A percentile compares a stretch with the other conserved stretches of the same genome.
These are phyloP conservation scores for Lomographa bimaculata DNA, from an alignment of 2,888 invertebrate species.

Conservation along the genomic window DNA sequence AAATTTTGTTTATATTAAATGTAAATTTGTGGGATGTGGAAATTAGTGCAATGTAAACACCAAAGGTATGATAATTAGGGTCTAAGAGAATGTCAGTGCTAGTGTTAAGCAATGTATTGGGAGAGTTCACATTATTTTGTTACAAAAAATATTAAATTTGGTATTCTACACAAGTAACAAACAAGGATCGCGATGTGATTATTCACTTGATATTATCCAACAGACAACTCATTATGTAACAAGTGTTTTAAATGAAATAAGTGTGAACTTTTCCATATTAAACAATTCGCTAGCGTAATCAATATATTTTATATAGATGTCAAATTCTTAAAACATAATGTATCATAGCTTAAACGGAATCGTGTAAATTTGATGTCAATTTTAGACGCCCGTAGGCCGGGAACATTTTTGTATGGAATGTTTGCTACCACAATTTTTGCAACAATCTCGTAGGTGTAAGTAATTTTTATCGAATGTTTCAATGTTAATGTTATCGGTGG, in stretches of 20 bases:
- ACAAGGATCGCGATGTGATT: too few relatives aligned
- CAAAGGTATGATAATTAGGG: slow-evolving; percentile 60
- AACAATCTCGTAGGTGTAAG: slow-evolving; percentile 56
- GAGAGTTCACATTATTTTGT: slow-evolving; percentile 28
- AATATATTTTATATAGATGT: slow-evolving; percentile 79
- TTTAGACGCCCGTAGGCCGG: slow-evolving; percentile 68
- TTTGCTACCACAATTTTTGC: slow-evolving; percentile 79
- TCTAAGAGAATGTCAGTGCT: slow-evolving; percentile 45
- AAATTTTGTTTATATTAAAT: slow-evolving; percentile 40
- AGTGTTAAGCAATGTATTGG: slow-evolving; percentile 34
- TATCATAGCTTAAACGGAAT: slow-evolving; percentile 75
- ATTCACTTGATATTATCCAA: too few relatives aligned
- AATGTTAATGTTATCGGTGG: slow-evolving; percentile 52
- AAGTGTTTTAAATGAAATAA: too few relatives aligned
- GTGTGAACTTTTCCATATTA: slow-evolving; percentile 4
- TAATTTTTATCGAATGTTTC: slow-evolving; percentile 68
- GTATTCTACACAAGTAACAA: too few relatives aligned
- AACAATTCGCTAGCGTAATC: slow-evolving; percentile 40
- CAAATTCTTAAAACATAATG: slow-evolving; percentile 70
- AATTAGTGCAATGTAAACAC: slow-evolving; percentile 71
- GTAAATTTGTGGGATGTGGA: slow-evolving; percentile 48
- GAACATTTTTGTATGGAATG: slow-evolving; percentile 63
- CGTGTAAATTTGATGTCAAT: slow-evolving; percentile 81
- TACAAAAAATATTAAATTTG: too few relatives aligned
- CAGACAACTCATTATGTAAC: too few relatives aligned